Base-by-base conservation (phyloP, 2,888 invertebrate species). In the Lepidochitona cinerea region DNA sequence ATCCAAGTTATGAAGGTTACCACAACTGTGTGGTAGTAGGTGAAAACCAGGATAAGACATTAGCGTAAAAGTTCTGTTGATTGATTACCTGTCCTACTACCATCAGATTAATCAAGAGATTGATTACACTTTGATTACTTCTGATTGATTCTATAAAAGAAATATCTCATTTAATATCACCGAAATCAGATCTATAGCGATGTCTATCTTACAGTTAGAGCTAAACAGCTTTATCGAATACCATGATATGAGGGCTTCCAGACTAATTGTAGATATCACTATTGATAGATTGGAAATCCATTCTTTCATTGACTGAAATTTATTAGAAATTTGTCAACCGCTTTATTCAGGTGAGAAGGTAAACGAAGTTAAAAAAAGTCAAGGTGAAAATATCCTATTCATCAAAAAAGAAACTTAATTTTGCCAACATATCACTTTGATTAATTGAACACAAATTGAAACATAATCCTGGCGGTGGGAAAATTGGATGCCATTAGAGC, bases 91-190 rank as follows among this genome's bases (percentile, higher is more conserved):
- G 59, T 32, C 59, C 23, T 14, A 14, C 26, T 26, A 23, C 29
- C 29, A 59, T 59, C 29, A 59, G 59, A 59, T 59, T 59, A 32
- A 59, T 59, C 29, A 32, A 26, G 59, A 59, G 59, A 59, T 59
- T 29, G 59, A 59, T 59, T 59, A 59, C 59, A 59, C 59, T 59
- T 59, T 23, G 59, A 59, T 59, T 59, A 59, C 59, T 29, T 59
- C 23, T 32, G 26, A 59, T 59, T 59, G 59, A 59, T 59, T 59
- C 32, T 59, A 59, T 59, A 23, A 59, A 59, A 32, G 29, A 59
- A 59, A 59, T 29, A 59, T 59, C 12, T 59, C 29, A 59, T 59
- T 59, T 59, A 59, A 59, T 59, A 59, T 59, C 29, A 32, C 23
- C 59, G 29, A 59, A 59, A 18, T 59, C 59, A 59, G 59, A 59